These are phyloP conservation scores for Aphelinus certus DNA, from an alignment of 1,140 invertebrate species.

Conservation along the genomic window DNA sequence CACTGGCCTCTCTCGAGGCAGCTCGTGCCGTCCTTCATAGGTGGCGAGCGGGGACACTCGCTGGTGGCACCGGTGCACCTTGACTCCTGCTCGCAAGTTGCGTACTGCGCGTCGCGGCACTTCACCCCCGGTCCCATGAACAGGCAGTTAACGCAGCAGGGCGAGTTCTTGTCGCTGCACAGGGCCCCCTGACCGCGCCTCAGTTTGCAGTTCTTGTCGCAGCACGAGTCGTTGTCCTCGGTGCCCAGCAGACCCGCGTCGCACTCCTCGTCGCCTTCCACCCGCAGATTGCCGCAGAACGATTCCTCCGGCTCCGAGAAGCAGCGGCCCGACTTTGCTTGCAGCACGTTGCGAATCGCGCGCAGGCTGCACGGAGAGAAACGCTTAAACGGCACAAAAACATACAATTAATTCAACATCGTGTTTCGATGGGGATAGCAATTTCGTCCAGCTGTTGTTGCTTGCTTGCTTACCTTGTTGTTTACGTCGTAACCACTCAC, in stretches of 20 bases:
- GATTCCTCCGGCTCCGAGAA: constrained; percentile 95
- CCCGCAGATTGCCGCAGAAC: constrained; percentile 92
- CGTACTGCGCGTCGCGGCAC: constrained; percentile 87
- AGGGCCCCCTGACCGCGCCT: constrained; percentile 81
- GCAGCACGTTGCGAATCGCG: constrained; percentile 90
- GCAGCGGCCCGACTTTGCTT: constrained; percentile 90
- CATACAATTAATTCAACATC: background rate
- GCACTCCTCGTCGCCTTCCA: constrained; percentile 94
- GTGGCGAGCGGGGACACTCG: constrained; percentile 82
- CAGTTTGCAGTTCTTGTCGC: constrained; percentile 91
- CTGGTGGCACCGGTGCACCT: constrained; percentile 73
- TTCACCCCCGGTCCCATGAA: constrained; percentile 82
- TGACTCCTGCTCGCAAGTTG: constrained; percentile 90
- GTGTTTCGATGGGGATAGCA: background rate
- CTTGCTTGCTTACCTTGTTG: constrained; percentile 80
- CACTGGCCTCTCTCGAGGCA: constrained; percentile 91
- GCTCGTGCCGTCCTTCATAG: constrained; percentile 86
- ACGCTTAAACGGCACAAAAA: constrained; percentile 53
- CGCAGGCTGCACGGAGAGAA: constrained; percentile 94
- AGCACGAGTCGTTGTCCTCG: constrained; percentile 91
- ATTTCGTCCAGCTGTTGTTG: background rate
- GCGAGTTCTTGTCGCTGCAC: constrained; percentile 95
- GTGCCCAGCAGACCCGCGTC: constrained; percentile 92
- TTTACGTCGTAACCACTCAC: constrained; percentile 97
- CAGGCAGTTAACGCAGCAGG: constrained; percentile 90